These are phyloP conservation scores for Rana temporaria DNA, from an alignment of 2,113 vertebrate species.

Conservation along the genomic window DNA sequence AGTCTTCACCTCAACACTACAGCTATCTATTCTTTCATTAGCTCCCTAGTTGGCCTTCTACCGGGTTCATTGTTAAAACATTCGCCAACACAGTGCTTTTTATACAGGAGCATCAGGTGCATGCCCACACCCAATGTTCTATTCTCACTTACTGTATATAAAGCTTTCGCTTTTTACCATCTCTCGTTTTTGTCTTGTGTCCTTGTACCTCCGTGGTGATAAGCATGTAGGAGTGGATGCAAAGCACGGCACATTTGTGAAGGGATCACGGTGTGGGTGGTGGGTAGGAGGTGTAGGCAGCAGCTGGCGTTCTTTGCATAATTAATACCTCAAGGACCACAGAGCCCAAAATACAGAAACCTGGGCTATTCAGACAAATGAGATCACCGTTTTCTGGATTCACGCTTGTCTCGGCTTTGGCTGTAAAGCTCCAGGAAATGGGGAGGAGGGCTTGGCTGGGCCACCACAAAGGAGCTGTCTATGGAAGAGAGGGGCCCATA, in stretches of 20 bases:
- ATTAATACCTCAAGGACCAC: constrained; percentile 47
- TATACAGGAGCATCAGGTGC: too few species aligned
- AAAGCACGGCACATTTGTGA: background rate
- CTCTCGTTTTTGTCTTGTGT: background rate
- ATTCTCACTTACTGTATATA: too few species aligned
- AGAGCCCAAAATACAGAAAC: background rate
- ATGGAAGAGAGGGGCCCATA: background rate
- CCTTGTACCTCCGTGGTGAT: background rate
- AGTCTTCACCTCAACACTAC: too few species aligned
- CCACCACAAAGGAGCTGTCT: background rate
- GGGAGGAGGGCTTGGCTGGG: too few species aligned
- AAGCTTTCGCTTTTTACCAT: too few species aligned
- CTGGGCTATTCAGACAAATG: background rate
- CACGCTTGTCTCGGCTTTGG: background rate
- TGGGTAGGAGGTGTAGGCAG: constrained; percentile 18
- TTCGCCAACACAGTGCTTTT: too few species aligned
- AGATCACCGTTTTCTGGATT: background rate
- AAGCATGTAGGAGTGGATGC: background rate
- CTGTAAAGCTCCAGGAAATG: too few species aligned
- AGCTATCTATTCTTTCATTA: too few species aligned
- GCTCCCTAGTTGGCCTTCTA: too few species aligned
- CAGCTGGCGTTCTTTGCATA: constrained; percentile 39
- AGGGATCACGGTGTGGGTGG: constrained; percentile 13
- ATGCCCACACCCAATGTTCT: too few species aligned
- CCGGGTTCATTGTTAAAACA: too few species aligned